phyloP scores from a whole-genome alignment of 92 coral and sea anemone genomes.

The Epizoanthus illoricatus region DNA sequence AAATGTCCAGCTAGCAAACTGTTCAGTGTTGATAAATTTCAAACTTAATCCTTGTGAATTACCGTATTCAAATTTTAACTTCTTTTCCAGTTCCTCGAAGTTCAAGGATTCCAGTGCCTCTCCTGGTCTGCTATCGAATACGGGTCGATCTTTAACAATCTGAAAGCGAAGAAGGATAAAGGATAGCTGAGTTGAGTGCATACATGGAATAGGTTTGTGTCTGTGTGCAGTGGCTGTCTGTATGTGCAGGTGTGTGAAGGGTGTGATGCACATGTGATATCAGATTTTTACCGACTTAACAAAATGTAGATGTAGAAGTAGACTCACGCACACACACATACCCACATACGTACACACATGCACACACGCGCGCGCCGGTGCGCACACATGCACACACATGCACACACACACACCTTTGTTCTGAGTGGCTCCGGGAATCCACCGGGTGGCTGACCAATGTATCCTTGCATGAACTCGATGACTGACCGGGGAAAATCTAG shows the following conservation, averaged over 20 bases:
- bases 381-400: background rate
- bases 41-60: background rate
- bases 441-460: conserved; percentile 95
- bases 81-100: conserved; percentile 73
- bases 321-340: no score
- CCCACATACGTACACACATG: no score
- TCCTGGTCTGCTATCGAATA: conserved; percentile 96
- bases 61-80: conserved; percentile 86
- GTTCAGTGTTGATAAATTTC: background rate
- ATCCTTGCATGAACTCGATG: conserved; percentile 95
- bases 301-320: no score
- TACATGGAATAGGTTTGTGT: background rate
- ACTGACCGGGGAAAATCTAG: conserved; percentile 96
- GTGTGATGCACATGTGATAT: no score
- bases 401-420: conserved; percentile 67
- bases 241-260: background rate
- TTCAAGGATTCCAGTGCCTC: conserved; percentile 83
- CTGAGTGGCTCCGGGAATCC: conserved; percentile 99
- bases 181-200: background rate
- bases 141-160: conserved; percentile 89
- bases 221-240: background rate
- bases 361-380: no score
- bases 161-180: background rate
- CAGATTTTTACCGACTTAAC: no score
- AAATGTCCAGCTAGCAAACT: background rate